A percentile compares a stretch with the other conserved stretches of the same genome.
These are phyloP conservation scores for Tachycineta bicolor DNA, from an alignment of 2,113 vertebrate genomes.

Conservation along the genomic window DNA sequence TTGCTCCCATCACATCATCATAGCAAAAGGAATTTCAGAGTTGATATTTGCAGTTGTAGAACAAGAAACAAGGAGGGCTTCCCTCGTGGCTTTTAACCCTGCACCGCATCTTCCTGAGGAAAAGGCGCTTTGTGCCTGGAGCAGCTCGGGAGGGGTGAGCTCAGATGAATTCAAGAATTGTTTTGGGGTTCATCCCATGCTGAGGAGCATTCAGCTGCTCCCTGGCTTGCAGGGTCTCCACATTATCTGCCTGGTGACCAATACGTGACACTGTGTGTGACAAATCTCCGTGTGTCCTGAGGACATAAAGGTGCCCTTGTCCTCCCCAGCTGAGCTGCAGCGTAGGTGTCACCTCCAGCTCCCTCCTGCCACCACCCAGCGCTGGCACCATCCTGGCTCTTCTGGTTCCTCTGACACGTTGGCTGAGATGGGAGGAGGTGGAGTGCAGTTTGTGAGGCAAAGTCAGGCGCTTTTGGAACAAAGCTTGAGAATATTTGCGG, in stretches of 20 bases:
- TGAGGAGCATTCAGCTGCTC: not conserved
- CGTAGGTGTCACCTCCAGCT: not conserved
- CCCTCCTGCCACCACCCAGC: not conserved
- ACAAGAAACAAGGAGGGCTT: not conserved
- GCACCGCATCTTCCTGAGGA: not conserved
- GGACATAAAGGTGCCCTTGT: not conserved
- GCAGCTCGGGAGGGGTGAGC: not conserved
- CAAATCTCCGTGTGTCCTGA: fast-evolving
- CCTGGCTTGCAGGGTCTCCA: not conserved
- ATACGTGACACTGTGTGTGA: fast-evolving
- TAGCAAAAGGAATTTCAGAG: not conserved
- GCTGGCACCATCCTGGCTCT: not conserved
- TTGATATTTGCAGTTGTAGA: not conserved
- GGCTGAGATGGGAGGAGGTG: not conserved
- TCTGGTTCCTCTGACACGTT: not conserved
- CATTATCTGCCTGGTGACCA: not conserved
- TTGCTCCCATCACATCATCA: not conserved
- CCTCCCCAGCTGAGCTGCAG: not conserved
- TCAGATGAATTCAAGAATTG: not conserved
- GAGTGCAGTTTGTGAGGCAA: not conserved
- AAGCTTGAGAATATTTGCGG: not conserved
- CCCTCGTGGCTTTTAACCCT: not conserved
- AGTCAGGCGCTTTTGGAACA: not conserved
- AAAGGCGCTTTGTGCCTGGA: not conserved
- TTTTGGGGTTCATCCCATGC: not conserved